phyloP scores from a whole-genome alignment of 2,888 invertebrate genomes.

The Conchocele bisecta region DNA sequence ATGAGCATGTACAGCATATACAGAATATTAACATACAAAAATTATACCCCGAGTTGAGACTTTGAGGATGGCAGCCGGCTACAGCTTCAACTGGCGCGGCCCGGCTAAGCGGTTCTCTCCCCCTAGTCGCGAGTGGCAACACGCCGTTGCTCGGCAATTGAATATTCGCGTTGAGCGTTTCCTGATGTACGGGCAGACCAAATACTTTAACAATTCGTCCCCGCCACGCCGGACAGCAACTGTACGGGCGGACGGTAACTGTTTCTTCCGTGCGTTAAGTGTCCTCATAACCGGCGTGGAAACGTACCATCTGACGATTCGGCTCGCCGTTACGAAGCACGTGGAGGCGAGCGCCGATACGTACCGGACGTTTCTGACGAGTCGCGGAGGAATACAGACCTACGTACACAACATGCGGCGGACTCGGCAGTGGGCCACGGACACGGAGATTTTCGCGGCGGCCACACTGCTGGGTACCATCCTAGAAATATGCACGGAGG shows the following conservation, averaged over 20 bases:
- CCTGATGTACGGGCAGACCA: slow-evolving; percentile 51
- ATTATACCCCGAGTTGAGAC: background rate
- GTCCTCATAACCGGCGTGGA: slow-evolving; percentile 60
- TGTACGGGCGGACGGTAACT: slow-evolving; percentile 62
- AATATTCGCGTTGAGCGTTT: slow-evolving; percentile 49
- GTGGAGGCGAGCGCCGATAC: slow-evolving; percentile 62
- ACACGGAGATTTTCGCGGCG: slow-evolving; percentile 66
- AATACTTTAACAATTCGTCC: slow-evolving; percentile 49
- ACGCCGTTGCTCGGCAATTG: slow-evolving; percentile 40
- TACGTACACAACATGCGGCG: slow-evolving; percentile 63
- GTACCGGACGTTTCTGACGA: slow-evolving; percentile 63
- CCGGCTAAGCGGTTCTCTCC: slow-evolving; percentile 51
- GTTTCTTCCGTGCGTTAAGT: slow-evolving; percentile 69
- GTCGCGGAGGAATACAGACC: slow-evolving; percentile 65
- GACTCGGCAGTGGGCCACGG: slow-evolving; percentile 66
- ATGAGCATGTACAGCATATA: no score
- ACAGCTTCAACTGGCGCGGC: slow-evolving; percentile 24
- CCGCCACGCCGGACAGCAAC: slow-evolving; percentile 57
- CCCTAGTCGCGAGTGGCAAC: slow-evolving; percentile 58
- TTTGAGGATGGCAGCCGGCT: slow-evolving; percentile 28
- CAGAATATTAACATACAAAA: background rate
- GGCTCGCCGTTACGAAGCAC: slow-evolving; percentile 59
- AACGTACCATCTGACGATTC: slow-evolving; percentile 58
- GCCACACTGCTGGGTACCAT: slow-evolving; percentile 62
- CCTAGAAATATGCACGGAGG: slow-evolving; percentile 62